Base-by-base conservation (phyloP, 2,113 vertebrate genomes). In the Syngnathus typhle region DNA sequence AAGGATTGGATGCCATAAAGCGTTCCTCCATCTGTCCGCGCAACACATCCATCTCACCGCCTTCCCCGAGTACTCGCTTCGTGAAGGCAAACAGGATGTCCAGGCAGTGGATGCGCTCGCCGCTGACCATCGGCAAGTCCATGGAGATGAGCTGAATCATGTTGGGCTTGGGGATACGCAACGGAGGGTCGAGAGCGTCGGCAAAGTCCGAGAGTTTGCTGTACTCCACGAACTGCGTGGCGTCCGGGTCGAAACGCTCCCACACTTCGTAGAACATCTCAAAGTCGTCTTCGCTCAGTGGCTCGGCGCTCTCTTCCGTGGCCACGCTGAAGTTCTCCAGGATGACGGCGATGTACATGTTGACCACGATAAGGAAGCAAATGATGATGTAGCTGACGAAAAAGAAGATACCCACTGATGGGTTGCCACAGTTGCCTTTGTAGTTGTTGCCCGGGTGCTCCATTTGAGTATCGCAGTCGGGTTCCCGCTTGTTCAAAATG, bases 301-400 rank as follows among this genome's bases (percentile, higher is more conserved):
- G 96, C 76, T 99, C 96, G 0, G 95, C 92, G 0, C 96, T 98
- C 83, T 99, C 96, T 75, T 99, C 95, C 0, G 95, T 98, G 3
- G 96, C 96, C 62, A 98, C 96, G 46, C 95, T 84, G 60, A 98
- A 98, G 86, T 98, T 98, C 88, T 98, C 96, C 88, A 98, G 84
- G 84, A 99, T 99, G 76, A 99, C 95, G 49, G 96, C 96, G 1
- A 99, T 98, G 90, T 99, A 98, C 96, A 99, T 99, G 87, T 99
- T 99, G 76, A 99, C 95, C 77, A 99, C 96, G 0, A 99, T 96
- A 78, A 99, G 90, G 77, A 99, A 98, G 39, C 95, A 99, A 69
- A 99, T 98, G 88, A 99, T 99, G 70, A 98, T 96, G 88, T 99
- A 98, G 86, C 94, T 95, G 77, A 96, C 94, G 19, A 98, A 98